Conservation (phyloP, 2,113 vertebrate genomes). For the Triplophysa tibetana region DNA sequence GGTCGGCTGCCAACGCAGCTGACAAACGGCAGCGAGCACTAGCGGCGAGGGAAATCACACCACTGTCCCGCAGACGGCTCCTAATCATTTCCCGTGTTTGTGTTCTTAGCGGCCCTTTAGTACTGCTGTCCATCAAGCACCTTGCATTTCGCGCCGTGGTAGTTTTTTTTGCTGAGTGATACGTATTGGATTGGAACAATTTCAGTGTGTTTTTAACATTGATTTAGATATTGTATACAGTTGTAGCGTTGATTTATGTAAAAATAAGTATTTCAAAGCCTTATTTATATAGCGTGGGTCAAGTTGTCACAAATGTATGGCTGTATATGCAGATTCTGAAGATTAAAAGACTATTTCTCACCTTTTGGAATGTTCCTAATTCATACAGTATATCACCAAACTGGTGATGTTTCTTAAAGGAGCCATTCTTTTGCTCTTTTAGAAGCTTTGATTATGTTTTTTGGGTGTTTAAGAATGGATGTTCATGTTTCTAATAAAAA, state of each 20-base stretch:
- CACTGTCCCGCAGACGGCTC: constrained; percentile 61
- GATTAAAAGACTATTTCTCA: no score
- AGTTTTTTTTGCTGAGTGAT: constrained; percentile 21
- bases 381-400: no score
- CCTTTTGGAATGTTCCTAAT: no score
- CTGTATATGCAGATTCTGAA: no score
- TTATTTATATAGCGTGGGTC: not conserved
- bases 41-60: constrained; percentile 71
- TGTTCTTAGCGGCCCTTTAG: constrained; percentile 68
- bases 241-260: not conserved
- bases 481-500: no score
- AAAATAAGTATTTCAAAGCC: not conserved
- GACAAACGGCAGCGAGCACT: constrained; percentile 68
- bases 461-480: no score
- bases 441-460: no score
- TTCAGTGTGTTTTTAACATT: not conserved
- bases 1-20: constrained; percentile 69
- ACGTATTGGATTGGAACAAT: not conserved
- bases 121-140: constrained; percentile 69
- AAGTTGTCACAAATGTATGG: no score
- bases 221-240: not conserved
- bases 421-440: no score
- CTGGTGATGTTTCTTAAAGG: no score
- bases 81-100: constrained; percentile 68
- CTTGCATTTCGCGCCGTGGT: constrained; percentile 62